A percentile compares a stretch with the other conserved stretches of the same genome.
phyloP scores from a whole-genome alignment of 2,797 vertebrate genomes.

The Phataginus tetradactyla region DNA sequence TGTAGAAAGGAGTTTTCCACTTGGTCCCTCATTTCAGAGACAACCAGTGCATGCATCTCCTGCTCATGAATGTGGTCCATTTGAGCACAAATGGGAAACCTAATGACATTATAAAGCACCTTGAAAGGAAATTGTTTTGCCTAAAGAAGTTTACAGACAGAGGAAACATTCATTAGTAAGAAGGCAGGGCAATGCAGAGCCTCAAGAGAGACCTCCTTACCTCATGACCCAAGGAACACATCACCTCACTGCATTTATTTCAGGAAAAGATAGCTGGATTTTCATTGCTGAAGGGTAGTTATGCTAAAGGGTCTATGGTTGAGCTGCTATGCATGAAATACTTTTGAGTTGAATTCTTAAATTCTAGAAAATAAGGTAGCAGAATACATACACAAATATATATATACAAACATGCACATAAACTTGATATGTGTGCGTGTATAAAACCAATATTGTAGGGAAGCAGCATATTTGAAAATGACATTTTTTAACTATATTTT shows the following conservation, averaged over 20 bases:
- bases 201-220: constrained; percentile 3
- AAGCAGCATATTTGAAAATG: neutral
- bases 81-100: neutral
- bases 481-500: constrained; percentile 3
- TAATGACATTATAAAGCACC: neutral
- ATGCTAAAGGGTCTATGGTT: neutral
- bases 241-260: neutral
- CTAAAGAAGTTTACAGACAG: constrained; percentile 37
- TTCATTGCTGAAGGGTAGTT: neutral
- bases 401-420: neutral
- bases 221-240: neutral
- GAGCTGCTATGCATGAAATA: neutral
- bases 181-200: neutral
- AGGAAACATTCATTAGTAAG: neutral
- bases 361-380: neutral
- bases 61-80: neutral
- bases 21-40: neutral
- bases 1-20: neutral
- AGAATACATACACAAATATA: neutral
- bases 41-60: neutral
- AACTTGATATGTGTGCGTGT: neutral
- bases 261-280: neutral
- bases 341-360: constrained; percentile 14
- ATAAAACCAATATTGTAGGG: neutral
- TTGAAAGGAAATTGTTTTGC: constrained; percentile 48